Base-by-base conservation (phyloP, 2,113 vertebrate genomes). In the Neogobius melanostomus region DNA sequence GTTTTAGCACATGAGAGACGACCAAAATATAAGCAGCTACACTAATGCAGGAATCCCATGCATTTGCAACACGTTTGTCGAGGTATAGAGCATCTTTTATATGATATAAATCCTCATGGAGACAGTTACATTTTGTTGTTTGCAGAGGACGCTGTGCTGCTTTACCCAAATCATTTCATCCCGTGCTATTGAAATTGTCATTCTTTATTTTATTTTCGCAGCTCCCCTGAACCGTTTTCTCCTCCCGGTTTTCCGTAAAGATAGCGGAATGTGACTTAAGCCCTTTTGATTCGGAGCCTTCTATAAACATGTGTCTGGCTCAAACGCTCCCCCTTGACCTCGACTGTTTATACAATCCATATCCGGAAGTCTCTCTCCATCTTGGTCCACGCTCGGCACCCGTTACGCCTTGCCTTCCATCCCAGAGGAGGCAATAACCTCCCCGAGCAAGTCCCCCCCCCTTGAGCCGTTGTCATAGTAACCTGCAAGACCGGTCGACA, bases 401-500 rank as follows among this genome's bases (percentile, higher is more conserved):
- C 28, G 3, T 88, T 85, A 82, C 77, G 11, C 83, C 69, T 75
- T 76, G 84, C 90, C 77, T 80, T 80, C 68, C 76, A 82, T 88
- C 89, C 88, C 89, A 77, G 83, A 90, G 89, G 87, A 91, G 88
- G 88, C 85, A 90, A 89, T 90, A 90, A 88, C 89, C 89, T 91
- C 89, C 83, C 85, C 54, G 28, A 75, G 81, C 86, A 86, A 87
- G 87, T 84, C 87, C 88, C 87, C 87, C 90, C 88, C 56, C 87
- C 85, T 89, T 86, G 88, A 91, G 90, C 89, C 76, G 89, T 91
- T 90, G 90, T 90, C 89, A 91, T 91, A 90, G 90, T 91, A 91
- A 91, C 89, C 85, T 86, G 86, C 80, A 76, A 36, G 85, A 82
- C 78, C 75, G 85, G 90, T 91, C 88, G 88, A 91, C 89, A 90